Evolutionary conservation across 1,140 invertebrate genomes (phyloP).

Genomic region (Bilobella aurantiaca): DNA sequence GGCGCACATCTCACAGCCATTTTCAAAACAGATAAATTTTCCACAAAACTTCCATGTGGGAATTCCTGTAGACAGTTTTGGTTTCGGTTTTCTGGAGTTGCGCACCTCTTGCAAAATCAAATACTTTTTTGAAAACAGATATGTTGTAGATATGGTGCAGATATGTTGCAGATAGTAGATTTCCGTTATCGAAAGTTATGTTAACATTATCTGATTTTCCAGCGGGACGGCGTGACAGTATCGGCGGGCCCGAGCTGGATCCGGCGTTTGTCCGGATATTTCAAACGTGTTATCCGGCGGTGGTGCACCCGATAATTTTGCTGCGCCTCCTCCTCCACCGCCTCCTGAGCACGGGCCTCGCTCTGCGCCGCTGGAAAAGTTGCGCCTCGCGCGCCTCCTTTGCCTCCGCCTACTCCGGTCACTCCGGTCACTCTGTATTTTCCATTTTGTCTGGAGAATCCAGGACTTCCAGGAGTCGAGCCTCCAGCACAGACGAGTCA

Average conservation of each 20-base stretch:
- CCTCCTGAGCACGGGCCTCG: constrained; percentile 45
- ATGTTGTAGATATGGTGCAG: no score
- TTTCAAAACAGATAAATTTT: no score
- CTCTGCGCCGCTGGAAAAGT: constrained; percentile 43
- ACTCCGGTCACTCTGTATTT: constrained; percentile 34
- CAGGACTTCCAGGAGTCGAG: constrained; percentile 38
- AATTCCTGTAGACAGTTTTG: no score
- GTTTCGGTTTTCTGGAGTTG: no score
- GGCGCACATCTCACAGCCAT: no score
- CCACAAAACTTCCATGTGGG: no score
- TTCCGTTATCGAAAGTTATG: no score
- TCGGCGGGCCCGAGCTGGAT: constrained; percentile 34
- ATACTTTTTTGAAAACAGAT: no score
- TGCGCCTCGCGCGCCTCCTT: constrained; percentile 42
- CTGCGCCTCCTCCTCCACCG: constrained; percentile 51
- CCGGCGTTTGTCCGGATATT: constrained; percentile 40
- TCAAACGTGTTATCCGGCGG: constrained; percentile 44
- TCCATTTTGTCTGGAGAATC: constrained; percentile 35
- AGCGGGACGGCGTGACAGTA: constrained; percentile 33
- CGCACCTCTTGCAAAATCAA: no score
- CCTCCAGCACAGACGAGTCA: constrained; percentile 41
- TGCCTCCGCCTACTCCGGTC: constrained; percentile 37
- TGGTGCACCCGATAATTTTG: constrained; percentile 51
- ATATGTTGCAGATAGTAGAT: no score
- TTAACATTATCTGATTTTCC: no score